A percentile compares a stretch with the other conserved stretches of the same genome.
These are phyloP conservation scores for Chlamydotis undulata DNA, from an alignment of 2,113 vertebrate genomes.

Conservation along the genomic window DNA sequence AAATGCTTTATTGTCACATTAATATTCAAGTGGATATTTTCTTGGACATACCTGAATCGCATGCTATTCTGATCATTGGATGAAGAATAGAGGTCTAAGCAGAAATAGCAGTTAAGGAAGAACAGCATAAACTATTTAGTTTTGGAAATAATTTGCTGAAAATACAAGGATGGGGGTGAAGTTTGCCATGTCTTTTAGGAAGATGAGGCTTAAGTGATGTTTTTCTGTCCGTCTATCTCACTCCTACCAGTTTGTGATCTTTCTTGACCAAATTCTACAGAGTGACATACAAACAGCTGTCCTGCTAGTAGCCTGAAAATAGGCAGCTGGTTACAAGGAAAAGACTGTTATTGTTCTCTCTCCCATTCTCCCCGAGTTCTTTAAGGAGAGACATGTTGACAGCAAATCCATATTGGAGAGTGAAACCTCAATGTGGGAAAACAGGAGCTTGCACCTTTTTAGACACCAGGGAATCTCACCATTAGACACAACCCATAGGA, in stretches of 20 bases:
- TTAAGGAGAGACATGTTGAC: neutral
- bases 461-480: neutral
- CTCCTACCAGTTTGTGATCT: neutral
- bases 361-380: neutral
- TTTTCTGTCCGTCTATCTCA: neutral
- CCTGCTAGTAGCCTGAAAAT: neutral
- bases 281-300: rapidly evolving
- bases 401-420: neutral
- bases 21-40: neutral
- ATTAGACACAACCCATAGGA: neutral
- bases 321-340: neutral
- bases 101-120: neutral
- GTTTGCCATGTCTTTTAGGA: neutral
- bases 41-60: neutral
- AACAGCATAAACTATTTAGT: neutral
- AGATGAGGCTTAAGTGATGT: neutral
- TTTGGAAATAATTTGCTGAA: neutral
- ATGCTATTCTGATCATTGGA: neutral
- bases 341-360: neutral
- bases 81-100: neutral
- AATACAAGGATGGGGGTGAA: neutral
- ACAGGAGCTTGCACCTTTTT: neutral
- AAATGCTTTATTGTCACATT: neutral
- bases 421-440: neutral
- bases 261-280: neutral